Conservation (phyloP, 1,140 invertebrate genomes). For the Delia radicum region DNA sequence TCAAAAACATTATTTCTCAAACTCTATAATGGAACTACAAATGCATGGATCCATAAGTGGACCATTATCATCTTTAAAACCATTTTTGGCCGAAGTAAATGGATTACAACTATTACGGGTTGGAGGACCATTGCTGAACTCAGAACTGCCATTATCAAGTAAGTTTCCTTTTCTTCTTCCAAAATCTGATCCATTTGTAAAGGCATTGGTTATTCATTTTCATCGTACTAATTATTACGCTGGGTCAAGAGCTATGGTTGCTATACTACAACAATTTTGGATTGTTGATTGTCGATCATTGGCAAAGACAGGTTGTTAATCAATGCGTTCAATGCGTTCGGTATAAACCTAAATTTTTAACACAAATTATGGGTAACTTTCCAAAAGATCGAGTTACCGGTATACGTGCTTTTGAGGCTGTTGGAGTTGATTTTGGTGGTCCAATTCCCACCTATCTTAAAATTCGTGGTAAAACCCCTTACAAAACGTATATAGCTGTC, state of each 20-base stretch:
- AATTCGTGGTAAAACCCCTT: slow-evolving; percentile 18
- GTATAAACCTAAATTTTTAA: slow-evolving; percentile 17
- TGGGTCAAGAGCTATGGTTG: neutral
- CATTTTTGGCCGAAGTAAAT: neutral
- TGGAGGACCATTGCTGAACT: neutral
- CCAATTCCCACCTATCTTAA: neutral
- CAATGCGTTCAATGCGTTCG: neutral
- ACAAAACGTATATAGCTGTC: slow-evolving; percentile 28
- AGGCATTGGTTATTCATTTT: neutral
- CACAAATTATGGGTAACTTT: slow-evolving; percentile 22
- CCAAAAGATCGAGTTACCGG: slow-evolving; percentile 5
- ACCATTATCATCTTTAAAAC: neutral
- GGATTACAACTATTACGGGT: neutral
- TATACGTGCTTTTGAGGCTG: slow-evolving; percentile 12
- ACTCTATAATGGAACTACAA: too few species aligned
- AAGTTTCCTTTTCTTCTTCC: slow-evolving; percentile 4
- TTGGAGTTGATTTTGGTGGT: slow-evolving; percentile 26
- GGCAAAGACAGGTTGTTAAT: neutral
- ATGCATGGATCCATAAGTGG: neutral
- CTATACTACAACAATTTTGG: neutral
- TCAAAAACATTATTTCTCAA: too few species aligned
- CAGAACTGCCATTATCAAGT: neutral
- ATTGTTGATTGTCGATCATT: neutral
- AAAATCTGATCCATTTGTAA: slow-evolving; percentile 9
- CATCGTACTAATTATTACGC: slow-evolving; percentile 19